phyloP scores from a whole-genome alignment of 1,140 invertebrate genomes.

The Brachionus plicatilis region DNA sequence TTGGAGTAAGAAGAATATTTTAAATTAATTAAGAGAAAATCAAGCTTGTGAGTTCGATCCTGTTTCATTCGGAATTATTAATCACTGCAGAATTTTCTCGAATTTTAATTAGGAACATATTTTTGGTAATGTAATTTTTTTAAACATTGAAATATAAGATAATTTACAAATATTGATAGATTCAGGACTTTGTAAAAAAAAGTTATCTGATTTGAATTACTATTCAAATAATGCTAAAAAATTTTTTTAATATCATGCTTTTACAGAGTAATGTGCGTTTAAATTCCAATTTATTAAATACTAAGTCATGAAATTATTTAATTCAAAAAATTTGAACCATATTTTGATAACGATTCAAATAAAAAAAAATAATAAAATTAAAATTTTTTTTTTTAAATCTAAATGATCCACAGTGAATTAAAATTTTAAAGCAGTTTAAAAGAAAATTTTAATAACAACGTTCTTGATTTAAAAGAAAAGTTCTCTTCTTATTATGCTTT shows the following conservation, averaged over 20 bases:
- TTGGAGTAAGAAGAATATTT: not conserved
- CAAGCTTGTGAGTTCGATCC: not conserved
- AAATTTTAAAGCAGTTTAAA: not conserved
- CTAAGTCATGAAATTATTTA: not conserved
- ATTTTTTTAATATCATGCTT: not conserved
- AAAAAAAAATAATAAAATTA: not conserved
- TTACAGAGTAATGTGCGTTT: not conserved
- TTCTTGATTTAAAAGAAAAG: not conserved
- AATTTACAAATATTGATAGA: not conserved
- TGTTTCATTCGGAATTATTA: constrained; percentile 1
- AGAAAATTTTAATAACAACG: not conserved
- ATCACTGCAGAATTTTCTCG: not conserved
- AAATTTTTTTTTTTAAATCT: not conserved
- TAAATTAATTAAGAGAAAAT: not conserved
- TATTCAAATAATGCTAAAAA: not conserved
- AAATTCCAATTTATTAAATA: not conserved
- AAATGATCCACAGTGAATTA: not conserved
- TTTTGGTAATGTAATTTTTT: not conserved
- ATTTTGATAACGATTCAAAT: not conserved
- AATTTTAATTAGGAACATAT: not conserved
- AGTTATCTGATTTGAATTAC: not conserved
- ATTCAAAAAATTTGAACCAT: not conserved
- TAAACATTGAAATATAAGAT: not conserved
- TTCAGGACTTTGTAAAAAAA: not conserved
- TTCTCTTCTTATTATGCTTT: not conserved